Percentiles rank a stretch among this genome's conserved stretches.
These are phyloP conservation scores for Smittia aterrima DNA, from an alignment of 2,888 invertebrate genomes.

Conservation along the genomic window DNA sequence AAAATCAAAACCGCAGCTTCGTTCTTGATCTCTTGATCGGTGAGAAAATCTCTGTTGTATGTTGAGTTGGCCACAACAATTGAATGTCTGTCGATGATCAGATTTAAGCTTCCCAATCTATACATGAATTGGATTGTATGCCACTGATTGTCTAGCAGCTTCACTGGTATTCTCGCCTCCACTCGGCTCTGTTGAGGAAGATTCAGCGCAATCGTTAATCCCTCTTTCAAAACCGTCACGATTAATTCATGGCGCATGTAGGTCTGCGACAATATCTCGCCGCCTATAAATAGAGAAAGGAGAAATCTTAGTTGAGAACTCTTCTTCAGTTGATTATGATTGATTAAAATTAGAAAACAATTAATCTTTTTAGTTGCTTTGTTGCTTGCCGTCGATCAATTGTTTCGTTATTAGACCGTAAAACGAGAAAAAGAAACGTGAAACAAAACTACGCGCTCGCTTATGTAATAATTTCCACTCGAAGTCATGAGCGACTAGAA, in stretches of 20 bases:
- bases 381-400: slow-evolving; percentile 19
- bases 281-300: slow-evolving; percentile 55
- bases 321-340: neutral
- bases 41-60: slow-evolving; percentile 71
- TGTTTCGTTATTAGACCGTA: slow-evolving; percentile 30
- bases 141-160: slow-evolving; percentile 78
- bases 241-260: slow-evolving; percentile 63
- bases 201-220: slow-evolving; percentile 61
- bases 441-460: neutral
- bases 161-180: slow-evolving; percentile 65
- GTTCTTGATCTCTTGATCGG: slow-evolving; percentile 68
- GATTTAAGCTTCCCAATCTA: slow-evolving; percentile 53
- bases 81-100: slow-evolving; percentile 52
- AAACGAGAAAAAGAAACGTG: neutral
- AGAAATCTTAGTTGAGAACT: slow-evolving; percentile 21
- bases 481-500: neutral
- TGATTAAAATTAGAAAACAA: slow-evolving; percentile 15
- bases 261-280: slow-evolving; percentile 68
- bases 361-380: slow-evolving; percentile 20
- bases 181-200: slow-evolving; percentile 57
- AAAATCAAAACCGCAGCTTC: slow-evolving; percentile 72
- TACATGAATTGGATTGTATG: slow-evolving; percentile 58
- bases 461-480: slow-evolving; percentile 27
- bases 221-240: slow-evolving; percentile 61
- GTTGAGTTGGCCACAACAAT: slow-evolving; percentile 67